Percentiles rank a stretch among this genome's conserved stretches.
Evolutionary conservation across 2,113 vertebrate species (phyloP).

Genomic region (Delphinapterus leucas): DNA sequence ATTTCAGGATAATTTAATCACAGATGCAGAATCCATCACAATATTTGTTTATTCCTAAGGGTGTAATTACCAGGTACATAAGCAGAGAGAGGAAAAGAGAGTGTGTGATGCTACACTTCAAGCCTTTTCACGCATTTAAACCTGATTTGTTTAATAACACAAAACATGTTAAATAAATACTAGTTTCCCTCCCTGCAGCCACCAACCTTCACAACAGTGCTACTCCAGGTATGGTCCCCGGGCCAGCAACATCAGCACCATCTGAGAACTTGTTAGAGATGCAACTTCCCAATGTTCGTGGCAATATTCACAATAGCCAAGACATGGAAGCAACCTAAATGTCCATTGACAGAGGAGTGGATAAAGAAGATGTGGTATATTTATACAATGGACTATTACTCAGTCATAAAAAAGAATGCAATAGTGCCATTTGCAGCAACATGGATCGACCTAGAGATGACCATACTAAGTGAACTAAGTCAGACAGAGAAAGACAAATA

Average conservation of each 20-base stretch:
- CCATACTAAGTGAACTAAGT: not conserved
- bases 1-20: not conserved
- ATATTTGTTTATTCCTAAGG: not conserved
- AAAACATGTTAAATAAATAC: not conserved
- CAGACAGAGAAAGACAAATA: not conserved
- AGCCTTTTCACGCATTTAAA: not conserved
- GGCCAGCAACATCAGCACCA: not conserved
- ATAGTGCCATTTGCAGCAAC: not conserved
- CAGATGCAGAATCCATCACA: not conserved
- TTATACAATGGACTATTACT: too few species aligned
- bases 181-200: not conserved
- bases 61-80: not conserved
- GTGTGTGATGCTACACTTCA: not conserved
- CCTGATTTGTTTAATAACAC: not conserved
- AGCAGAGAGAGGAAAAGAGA: not conserved
- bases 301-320: too few species aligned
- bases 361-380: too few species aligned
- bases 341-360: too few species aligned
- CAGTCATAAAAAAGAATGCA: not conserved
- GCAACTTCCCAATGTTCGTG: too few species aligned
- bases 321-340: too few species aligned
- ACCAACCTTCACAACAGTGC: not conserved
- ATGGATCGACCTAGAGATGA: not conserved
- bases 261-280: not conserved
- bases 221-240: not conserved